phyloP scores from a whole-genome alignment of 2,888 invertebrate genomes.

The Beris chalybata region DNA sequence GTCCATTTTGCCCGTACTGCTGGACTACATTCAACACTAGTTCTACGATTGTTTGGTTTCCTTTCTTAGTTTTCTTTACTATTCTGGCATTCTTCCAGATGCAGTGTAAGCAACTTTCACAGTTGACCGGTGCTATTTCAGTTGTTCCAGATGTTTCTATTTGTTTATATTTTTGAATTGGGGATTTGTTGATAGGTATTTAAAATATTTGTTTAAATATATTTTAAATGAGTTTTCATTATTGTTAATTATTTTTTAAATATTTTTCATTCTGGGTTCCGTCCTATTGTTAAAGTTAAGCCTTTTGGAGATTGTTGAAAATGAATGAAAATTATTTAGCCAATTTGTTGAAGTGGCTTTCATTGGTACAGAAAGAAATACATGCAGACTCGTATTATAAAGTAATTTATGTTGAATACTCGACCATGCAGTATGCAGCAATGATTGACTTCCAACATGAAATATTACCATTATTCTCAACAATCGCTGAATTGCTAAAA shows the following conservation, averaged over 20 bases:
- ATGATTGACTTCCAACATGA: too few relatives aligned
- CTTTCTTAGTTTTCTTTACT: slow-evolving; percentile 7
- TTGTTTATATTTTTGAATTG: not conserved
- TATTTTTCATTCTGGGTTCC: too few relatives aligned
- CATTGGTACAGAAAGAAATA: not conserved
- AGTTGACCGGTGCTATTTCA: slow-evolving; percentile 5
- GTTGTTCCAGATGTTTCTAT: slow-evolving; percentile 13
- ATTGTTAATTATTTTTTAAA: too few relatives aligned
- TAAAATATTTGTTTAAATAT: not conserved
- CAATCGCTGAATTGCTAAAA: too few relatives aligned
- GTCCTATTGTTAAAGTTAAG: too few relatives aligned
- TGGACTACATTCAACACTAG: slow-evolving; percentile 1
- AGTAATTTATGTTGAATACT: not conserved
- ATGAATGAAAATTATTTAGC: too few relatives aligned
- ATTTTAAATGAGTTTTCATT: too few relatives aligned
- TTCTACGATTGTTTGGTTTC: slow-evolving; percentile 18
- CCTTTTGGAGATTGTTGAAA: too few relatives aligned
- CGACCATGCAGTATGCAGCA: too few relatives aligned
- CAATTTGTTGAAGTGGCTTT: too few relatives aligned
- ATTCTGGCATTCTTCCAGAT: slow-evolving; percentile 19
- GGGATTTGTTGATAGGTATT: not conserved
- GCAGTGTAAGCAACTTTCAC: slow-evolving; percentile 18
- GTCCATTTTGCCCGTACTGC: not conserved
- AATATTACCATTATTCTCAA: too few relatives aligned
- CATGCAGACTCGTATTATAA: not conserved